These are phyloP conservation scores for Brachystomella parvula DNA, from an alignment of 1,140 invertebrate genomes.

Conservation along the genomic window DNA sequence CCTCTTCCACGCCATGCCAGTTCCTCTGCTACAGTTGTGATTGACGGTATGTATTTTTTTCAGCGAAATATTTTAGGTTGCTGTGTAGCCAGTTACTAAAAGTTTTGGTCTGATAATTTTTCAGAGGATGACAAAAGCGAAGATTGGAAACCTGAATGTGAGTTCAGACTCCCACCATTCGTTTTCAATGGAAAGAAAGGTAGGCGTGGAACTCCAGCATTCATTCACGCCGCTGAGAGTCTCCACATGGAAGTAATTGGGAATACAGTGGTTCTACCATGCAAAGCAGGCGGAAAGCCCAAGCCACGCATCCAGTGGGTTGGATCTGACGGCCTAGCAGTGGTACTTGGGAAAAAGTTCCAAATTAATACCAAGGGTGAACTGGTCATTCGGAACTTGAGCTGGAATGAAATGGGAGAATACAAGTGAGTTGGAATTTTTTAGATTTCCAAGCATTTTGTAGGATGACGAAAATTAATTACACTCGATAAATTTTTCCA, in stretches of 20 bases:
- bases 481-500: no score
- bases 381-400: slow-evolving; percentile 58
- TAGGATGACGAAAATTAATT: no score
- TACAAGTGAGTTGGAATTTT: slow-evolving; percentile 53
- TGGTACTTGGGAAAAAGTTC: slow-evolving; percentile 45
- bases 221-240: slow-evolving; percentile 46
- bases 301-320: slow-evolving; percentile 59
- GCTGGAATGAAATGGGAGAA: slow-evolving; percentile 69
- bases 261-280: slow-evolving; percentile 58
- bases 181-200: slow-evolving; percentile 16
- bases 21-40: slow-evolving; percentile 41
- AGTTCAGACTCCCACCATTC: slow-evolving; percentile 3
- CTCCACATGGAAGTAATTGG: slow-evolving; percentile 50
- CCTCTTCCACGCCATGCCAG: slow-evolving; percentile 45
- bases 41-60: slow-evolving; percentile 21
- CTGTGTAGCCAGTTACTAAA: not conserved
- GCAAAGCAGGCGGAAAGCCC: slow-evolving; percentile 57
- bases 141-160: slow-evolving; percentile 19
- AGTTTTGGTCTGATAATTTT: not conserved
- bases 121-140: slow-evolving; percentile 20
- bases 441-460: no score
- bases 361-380: slow-evolving; percentile 62
- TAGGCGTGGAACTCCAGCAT: slow-evolving; percentile 38
- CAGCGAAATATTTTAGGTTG: not conserved
- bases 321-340: slow-evolving; percentile 49